Evolutionary conservation across 2,888 invertebrate genomes (phyloP).

Genomic region (Scaptomyza caliginosa): DNA sequence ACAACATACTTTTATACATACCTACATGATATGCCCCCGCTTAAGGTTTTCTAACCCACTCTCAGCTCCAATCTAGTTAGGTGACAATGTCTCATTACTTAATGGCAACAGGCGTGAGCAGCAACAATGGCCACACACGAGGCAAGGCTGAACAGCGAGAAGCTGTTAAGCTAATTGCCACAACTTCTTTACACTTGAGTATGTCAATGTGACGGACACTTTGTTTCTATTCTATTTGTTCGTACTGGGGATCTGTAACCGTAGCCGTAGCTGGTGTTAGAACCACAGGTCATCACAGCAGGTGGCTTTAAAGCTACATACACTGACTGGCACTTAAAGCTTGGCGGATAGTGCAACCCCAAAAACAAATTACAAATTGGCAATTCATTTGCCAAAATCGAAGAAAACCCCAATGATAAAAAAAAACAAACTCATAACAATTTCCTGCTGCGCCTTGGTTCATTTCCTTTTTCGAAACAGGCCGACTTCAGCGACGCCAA

Average conservation of each 20-base stretch:
- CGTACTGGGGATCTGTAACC: constrained; percentile 27
- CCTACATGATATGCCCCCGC: constrained; percentile 9
- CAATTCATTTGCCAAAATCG: constrained; percentile 63
- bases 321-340: constrained; percentile 47
- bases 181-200: constrained; percentile 66
- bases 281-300: constrained; percentile 60
- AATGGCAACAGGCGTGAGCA: constrained; percentile 62
- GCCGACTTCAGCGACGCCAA: constrained; percentile 73
- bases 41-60: background rate
- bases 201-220: constrained; percentile 72
- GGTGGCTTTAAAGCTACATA: constrained; percentile 66
- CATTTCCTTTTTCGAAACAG: constrained; percentile 78
- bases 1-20: background rate
- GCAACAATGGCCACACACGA: constrained; percentile 47
- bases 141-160: constrained; percentile 37
- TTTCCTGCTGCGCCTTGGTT: constrained; percentile 82
- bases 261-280: constrained; percentile 29
- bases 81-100: constrained; percentile 80
- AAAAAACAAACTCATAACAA: constrained; percentile 72
- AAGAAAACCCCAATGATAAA: constrained; percentile 33
- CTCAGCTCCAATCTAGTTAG: constrained; percentile 14
- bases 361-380: constrained; percentile 42
- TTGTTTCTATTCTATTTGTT: constrained; percentile 34
- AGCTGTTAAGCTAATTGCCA: constrained; percentile 81
- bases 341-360: constrained; percentile 30